Evolutionary conservation across 2,888 invertebrate species (phyloP), one percentile per base, ranked within the genome.

Genomic region (Agriopis aurantiaria): DNA sequence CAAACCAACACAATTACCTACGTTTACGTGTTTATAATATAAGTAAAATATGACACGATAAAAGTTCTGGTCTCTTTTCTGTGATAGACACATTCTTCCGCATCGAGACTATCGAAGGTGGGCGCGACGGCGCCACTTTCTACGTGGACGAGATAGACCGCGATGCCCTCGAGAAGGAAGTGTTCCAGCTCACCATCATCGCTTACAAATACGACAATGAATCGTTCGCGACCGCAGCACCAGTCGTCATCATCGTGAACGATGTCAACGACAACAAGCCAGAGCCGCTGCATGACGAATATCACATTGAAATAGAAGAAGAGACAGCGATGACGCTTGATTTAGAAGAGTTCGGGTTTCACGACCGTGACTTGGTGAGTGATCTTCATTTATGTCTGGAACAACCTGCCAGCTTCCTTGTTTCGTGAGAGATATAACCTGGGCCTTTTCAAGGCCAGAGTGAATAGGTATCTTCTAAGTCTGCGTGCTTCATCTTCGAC

Each of bases 181-280:
- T 94, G 51, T 95, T 95, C 79, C 87, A 85, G 46, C 87, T 95
- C 12, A 80, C 87, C 2, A 89, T 95, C 10, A 83, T 91, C 53
- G 95, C 95, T 0, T 95, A 91, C 77, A 95, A 95, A 76, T 80
- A 78, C 41, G 87, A 88, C 68, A 88, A 89, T 71, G 80, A 79
- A 33, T 78, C 85, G 0, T 92, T 88, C 74, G 81, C 80, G 9
- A 91, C 90, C 0, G 75, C 77, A 1, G 82, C 88, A 10, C 75
- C 82, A 0, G 87, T 95, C 0, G 91, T 92, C 12, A 90, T 95
- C 61, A 94, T 95, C 67, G 90, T 95, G 1, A 88, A 95, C 59
- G 95, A 95, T 74, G 89, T 96, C 43, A 97, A 97, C 82, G 96
- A 97, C 82, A 95, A 97, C 80, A 81, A 79, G 12, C 97, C 97